phyloP scores from a whole-genome alignment of 1,140 invertebrate genomes.

The Zaprionus ornatus region DNA sequence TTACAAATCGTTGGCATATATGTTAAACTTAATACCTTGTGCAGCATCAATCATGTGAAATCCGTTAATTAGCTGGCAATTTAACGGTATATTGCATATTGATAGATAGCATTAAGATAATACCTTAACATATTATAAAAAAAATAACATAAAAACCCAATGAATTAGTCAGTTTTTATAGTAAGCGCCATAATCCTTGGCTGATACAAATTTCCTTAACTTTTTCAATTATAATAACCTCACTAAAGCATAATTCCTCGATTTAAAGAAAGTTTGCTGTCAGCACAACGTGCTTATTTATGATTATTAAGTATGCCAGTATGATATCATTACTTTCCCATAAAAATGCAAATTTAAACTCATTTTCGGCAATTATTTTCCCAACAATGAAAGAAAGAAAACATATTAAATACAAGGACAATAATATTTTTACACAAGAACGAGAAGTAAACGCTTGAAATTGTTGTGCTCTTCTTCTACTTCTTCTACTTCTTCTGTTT shows the following conservation, averaged over 20 bases:
- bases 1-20: conserved; percentile 51
- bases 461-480: conserved; percentile 10
- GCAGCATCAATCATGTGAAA: conserved; percentile 34
- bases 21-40: conserved; percentile 58
- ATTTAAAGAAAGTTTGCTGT: not conserved
- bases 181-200: not conserved
- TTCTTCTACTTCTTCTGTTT: not conserved
- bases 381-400: not conserved
- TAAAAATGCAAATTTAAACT: conserved; percentile 27
- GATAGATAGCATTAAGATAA: not conserved
- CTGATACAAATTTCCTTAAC: too few species aligned
- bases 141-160: not conserved
- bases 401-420: conserved; percentile 32
- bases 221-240: not conserved
- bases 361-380: conserved; percentile 15
- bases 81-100: not conserved
- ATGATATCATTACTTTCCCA: conserved; percentile 18
- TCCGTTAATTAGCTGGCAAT: not conserved
- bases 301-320: not conserved
- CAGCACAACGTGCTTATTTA: not conserved
- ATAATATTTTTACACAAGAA: conserved; percentile 11
- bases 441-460: conserved; percentile 28
- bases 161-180: not conserved
- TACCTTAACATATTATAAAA: not conserved
- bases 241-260: not conserved